Evolutionary conservation across 2,888 invertebrate species (phyloP).

Genomic region (Callyntrura sp.): DNA sequence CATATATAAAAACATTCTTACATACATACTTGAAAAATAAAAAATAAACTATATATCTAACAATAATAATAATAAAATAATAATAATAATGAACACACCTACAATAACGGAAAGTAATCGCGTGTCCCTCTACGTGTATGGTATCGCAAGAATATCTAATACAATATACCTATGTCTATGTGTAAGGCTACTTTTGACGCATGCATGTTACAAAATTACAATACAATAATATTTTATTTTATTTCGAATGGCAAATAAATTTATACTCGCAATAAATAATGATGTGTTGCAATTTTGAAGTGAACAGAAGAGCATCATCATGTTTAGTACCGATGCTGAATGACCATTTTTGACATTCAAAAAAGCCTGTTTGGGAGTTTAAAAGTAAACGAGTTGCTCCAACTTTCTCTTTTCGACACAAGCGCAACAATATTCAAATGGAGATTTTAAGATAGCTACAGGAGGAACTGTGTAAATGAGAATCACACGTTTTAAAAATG

Average conservation of each 20-base stretch:
- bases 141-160: not conserved
- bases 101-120: not conserved
- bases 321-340: not conserved
- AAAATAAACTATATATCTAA: not conserved
- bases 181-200: constrained; percentile 6
- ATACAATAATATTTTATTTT: constrained; percentile 45
- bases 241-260: constrained; percentile 19
- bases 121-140: not conserved
- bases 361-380: too few relatives aligned
- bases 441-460: too few relatives aligned
- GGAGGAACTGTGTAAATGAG: too few relatives aligned
- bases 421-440: too few relatives aligned
- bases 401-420: too few relatives aligned
- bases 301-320: not conserved
- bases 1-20: constrained; percentile 19
- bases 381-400: too few relatives aligned
- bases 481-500: too few relatives aligned
- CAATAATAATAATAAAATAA: not conserved
- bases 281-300: not conserved
- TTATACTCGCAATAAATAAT: constrained; percentile 1
- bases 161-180: not conserved
- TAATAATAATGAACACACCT: not conserved
- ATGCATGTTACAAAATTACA: constrained; percentile 8
- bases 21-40: constrained; percentile 2
- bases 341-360: not conserved